These are phyloP conservation scores for Pionites leucogaster DNA, from an alignment of 2,113 vertebrate species.

Conservation along the genomic window DNA sequence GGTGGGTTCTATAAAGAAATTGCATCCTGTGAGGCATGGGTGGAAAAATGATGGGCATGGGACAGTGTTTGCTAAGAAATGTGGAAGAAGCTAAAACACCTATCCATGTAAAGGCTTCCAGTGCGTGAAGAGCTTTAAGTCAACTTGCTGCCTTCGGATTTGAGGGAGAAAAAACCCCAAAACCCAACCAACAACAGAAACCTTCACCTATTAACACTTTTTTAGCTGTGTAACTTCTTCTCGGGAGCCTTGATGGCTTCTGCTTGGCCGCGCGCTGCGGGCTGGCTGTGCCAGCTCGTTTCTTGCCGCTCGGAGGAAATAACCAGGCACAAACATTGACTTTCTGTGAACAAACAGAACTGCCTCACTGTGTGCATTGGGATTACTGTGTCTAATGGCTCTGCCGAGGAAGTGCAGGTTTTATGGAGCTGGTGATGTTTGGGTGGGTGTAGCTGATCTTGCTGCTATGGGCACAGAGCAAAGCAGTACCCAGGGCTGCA, in stretches of 20 bases:
- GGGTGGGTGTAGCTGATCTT: neutral
- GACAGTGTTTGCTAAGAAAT: neutral
- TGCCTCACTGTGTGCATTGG: neutral
- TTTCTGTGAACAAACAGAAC: neutral
- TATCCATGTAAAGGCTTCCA: neutral
- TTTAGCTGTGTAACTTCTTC: neutral
- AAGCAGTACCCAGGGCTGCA: neutral
- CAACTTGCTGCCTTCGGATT: neutral
- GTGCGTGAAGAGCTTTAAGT: neutral
- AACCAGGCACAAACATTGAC: neutral
- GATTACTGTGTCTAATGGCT: neutral
- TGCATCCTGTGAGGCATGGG: neutral
- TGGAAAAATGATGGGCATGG: neutral
- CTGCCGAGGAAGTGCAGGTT: neutral
- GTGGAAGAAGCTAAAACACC: neutral
- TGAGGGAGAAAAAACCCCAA: neutral
- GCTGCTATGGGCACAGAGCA: neutral
- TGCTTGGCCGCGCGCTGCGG: neutral
- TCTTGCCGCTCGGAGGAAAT: neutral
- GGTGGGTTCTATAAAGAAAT: neutral
- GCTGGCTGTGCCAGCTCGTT: fast-evolving
- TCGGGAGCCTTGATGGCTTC: neutral
- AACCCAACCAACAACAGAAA: neutral
- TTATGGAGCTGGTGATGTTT: neutral
- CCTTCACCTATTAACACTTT: neutral